Evolutionary conservation across 2,113 vertebrate genomes (phyloP).

Genomic region (Leptobrachium ailaonicum): DNA sequence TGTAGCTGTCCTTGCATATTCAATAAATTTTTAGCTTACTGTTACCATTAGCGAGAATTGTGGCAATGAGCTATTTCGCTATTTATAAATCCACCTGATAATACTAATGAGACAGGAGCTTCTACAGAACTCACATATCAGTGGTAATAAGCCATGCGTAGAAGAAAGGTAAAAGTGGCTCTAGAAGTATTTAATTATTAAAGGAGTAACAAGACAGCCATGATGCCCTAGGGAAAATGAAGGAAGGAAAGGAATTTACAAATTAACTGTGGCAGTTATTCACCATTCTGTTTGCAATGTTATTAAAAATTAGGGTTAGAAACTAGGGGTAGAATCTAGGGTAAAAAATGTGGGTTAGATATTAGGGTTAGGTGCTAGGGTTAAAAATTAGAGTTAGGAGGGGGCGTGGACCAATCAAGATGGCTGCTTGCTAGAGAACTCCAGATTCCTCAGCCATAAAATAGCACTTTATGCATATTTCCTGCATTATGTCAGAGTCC

Average conservation of each 20-base stretch:
- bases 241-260: neutral
- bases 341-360: too few relatives aligned
- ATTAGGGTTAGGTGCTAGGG: too few relatives aligned
- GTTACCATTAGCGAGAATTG: neutral
- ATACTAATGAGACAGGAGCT: slow-evolving; percentile 24
- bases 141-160: slow-evolving; percentile 17
- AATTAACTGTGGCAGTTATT: too few relatives aligned
- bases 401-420: too few relatives aligned
- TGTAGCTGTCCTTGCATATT: neutral
- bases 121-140: slow-evolving; percentile 8
- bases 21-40: neutral
- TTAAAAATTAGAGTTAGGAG: too few relatives aligned
- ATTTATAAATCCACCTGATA: neutral
- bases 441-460: too few relatives aligned
- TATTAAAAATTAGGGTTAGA: too few relatives aligned
- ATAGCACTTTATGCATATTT: too few relatives aligned
- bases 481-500: too few relatives aligned
- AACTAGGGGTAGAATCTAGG: too few relatives aligned
- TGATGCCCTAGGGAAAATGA: neutral
- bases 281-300: too few relatives aligned
- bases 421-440: too few relatives aligned
- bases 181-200: slow-evolving; percentile 35
- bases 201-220: slow-evolving; percentile 3
- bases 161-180: slow-evolving; percentile 16
- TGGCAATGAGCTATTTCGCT: neutral